Conservation (phyloP, 2,797 vertebrate species). For the Podarcis lilfordi region DNA sequence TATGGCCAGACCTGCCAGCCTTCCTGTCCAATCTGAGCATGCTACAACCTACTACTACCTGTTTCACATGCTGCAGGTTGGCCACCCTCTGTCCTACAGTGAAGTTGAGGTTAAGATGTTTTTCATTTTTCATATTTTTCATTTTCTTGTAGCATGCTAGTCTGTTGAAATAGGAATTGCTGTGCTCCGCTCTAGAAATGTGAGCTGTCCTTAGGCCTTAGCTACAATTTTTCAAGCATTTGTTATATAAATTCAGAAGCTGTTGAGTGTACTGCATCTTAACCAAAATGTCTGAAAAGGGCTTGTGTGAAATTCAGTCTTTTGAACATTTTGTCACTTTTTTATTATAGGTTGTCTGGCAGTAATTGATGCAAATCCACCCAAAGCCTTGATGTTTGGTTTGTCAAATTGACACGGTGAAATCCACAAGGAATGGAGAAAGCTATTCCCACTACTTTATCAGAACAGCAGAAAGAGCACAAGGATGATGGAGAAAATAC, state of each 20-base stretch:
- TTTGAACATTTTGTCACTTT: background rate
- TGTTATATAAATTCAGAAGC: background rate
- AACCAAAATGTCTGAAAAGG: background rate
- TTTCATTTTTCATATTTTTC: background rate
- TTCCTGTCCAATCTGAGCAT: background rate
- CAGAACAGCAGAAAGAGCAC: constrained; percentile 31
- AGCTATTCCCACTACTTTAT: constrained; percentile 31
- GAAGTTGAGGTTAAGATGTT: too few relatives aligned
- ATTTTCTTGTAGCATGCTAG: background rate
- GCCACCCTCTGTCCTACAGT: background rate
- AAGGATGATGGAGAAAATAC: constrained; percentile 51
- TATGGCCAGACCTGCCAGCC: background rate
- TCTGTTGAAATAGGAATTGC: background rate
- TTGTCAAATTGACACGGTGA: constrained; percentile 20
- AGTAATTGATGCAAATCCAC: constrained; percentile 6
- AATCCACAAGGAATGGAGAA: constrained; percentile 63
- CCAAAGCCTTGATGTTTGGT: constrained; percentile 21
- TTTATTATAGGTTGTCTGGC: constrained; percentile 44
- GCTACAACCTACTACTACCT: background rate
- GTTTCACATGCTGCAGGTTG: background rate
- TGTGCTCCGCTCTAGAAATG: background rate
- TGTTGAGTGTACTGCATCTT: background rate
- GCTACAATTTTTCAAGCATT: background rate
- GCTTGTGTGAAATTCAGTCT: constrained; percentile 2
- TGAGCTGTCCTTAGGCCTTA: background rate